Evolutionary conservation across 2,797 vertebrate genomes (phyloP).

Genomic region (Cyprinodon diabolis): DNA sequence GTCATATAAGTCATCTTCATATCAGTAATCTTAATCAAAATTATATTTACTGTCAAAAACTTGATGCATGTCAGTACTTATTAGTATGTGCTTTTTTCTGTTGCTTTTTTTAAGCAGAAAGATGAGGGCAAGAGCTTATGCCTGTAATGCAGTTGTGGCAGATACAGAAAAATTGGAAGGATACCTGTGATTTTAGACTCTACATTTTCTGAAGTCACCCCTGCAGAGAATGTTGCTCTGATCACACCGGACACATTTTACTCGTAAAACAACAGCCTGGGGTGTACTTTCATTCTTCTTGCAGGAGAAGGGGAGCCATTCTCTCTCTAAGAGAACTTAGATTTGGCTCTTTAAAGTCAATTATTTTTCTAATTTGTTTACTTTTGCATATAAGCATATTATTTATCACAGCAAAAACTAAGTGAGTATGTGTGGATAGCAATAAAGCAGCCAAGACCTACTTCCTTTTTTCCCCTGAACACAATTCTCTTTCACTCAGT

Average conservation of each 20-base stretch:
- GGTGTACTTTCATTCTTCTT: conserved; percentile 41
- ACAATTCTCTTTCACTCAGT: conserved; percentile 63
- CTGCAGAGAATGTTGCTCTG: conserved; percentile 41
- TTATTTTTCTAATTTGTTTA: conserved; percentile 19
- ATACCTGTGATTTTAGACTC: conserved; percentile 37
- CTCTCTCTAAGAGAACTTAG: conserved; percentile 31
- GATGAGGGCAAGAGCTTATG: conserved; percentile 18
- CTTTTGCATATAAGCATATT: conserved; percentile 29
- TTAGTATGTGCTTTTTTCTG: background rate
- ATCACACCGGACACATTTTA: conserved; percentile 24
- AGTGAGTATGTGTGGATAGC: conserved; percentile 48
- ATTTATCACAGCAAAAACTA: conserved; percentile 20
- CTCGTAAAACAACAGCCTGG: conserved; percentile 54
- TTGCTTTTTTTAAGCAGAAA: background rate
- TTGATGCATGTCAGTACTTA: background rate
- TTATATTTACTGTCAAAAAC: background rate
- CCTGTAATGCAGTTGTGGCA: conserved; percentile 20
- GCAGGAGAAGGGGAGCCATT: conserved; percentile 32
- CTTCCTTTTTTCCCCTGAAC: conserved; percentile 66
- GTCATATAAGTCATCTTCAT: background rate
- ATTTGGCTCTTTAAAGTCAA: conserved; percentile 35
- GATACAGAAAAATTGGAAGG: conserved; percentile 11
- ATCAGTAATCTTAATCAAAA: background rate
- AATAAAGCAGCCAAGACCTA: conserved; percentile 59
- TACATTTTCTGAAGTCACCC: conserved; percentile 47